Percentiles rank a stretch among this genome's conserved stretches.
phyloP scores from a whole-genome alignment of 2,113 vertebrate species.

The Paramisgurnus dabryanus region DNA sequence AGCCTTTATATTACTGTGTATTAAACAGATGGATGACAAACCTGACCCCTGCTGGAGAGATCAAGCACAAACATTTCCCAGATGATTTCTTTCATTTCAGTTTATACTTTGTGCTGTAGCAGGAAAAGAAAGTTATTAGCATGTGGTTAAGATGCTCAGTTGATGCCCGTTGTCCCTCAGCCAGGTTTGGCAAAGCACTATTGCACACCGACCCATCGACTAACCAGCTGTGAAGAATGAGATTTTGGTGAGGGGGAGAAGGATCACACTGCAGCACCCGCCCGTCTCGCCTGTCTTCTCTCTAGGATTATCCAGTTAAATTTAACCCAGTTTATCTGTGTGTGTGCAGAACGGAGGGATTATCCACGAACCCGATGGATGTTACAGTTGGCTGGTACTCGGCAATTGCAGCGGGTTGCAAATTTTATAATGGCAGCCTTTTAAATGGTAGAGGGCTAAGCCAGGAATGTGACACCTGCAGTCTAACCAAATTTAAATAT shows the following conservation, averaged over 20 bases:
- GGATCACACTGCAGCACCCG: background rate
- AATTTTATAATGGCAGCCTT: constrained; percentile 28
- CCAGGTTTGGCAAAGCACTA: constrained; percentile 3
- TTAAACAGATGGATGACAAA: background rate
- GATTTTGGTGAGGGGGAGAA: constrained; percentile 16
- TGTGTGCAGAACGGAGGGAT: constrained; percentile 75
- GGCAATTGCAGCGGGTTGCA: constrained; percentile 56
- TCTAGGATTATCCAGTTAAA: constrained; percentile 76
- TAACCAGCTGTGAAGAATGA: constrained; percentile 6
- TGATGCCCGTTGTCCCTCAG: constrained; percentile 6
- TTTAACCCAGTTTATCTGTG: constrained; percentile 76
- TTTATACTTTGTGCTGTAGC: background rate
- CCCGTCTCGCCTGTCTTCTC: constrained; percentile 34
- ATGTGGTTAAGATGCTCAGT: constrained; percentile 43
- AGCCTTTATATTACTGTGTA: background rate
- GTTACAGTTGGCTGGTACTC: constrained; percentile 57
- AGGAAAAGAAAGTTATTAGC: constrained; percentile 32
- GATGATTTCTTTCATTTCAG: constrained; percentile 1
- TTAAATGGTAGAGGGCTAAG: constrained; percentile 13
- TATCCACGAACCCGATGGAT: constrained; percentile 65
- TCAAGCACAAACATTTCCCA: constrained; percentile 5
- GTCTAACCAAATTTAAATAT: constrained; percentile 9
- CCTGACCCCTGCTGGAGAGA: constrained; percentile 36
- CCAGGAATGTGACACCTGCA: background rate
- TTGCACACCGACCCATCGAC: constrained; percentile 9